Base-by-base conservation (phyloP, 2,797 vertebrate genomes). In the Novumbra hubbsi region DNA sequence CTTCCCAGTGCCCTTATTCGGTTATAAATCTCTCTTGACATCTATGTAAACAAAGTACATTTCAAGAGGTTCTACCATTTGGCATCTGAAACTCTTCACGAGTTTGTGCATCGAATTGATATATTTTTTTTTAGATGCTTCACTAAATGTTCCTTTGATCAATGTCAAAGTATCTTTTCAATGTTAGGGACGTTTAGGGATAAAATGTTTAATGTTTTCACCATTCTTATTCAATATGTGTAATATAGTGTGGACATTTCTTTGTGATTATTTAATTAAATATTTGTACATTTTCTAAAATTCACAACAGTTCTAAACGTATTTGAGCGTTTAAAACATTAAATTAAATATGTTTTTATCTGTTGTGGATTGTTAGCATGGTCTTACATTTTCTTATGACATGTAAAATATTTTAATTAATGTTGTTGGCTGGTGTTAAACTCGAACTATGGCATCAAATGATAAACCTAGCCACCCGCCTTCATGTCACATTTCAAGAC, bases 401-500 rank as follows among this genome's bases (percentile, higher is more conserved):
- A 60, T 28, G 27, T 50, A n/a, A 70, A 70, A 52, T 70, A 32
- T 70, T 78, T 88, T 87, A 86, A 87, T 90, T 48, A 64, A 52
- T 72, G 41, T 63, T 49, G 81, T 88, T 85, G 85, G 85, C 89
- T 86, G 41, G 83, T 76, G 86, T 90, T 85, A 77, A 84, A 88
- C 83, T 90, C 78, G 79, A 71, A 70, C 77, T 48, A 70, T 83
- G 73, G 45, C 76, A 90, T 88, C 84, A 89, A 92, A 85, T 86
- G 77, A 76, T 78, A 73, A 81, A 72, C 70, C 49, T 66, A 82
- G 55, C 11, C 55, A 60, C 21, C 21, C 78, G 74, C 69, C 91
- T 90, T 92, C 92, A 94, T 84, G 90, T 94, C 94, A 94, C 91
- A 89, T 95, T 95, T 96, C 93, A 95, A 95, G 92, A 95, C 94